Evolutionary conservation across 2,113 vertebrate genomes (phyloP).

Genomic region (Gulo gulo): DNA sequence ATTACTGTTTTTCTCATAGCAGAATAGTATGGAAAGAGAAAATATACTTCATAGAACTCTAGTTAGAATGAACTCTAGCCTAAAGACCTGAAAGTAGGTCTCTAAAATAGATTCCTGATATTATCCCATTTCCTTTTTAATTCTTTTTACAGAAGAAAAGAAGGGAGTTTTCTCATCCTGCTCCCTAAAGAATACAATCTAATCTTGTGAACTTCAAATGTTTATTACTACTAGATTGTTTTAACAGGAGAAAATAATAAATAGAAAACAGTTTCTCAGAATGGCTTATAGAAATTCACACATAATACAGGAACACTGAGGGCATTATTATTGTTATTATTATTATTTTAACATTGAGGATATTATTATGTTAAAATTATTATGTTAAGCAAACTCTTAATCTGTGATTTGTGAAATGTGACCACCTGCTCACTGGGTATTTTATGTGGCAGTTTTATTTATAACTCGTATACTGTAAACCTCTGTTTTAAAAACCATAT

Average conservation of each 20-base stretch:
- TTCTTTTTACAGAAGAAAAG: background rate
- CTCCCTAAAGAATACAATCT: background rate
- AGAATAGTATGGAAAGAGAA: background rate
- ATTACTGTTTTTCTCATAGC: background rate
- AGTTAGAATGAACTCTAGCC: background rate
- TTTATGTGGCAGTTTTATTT: background rate
- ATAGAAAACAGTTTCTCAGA: background rate
- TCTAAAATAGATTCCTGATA: background rate
- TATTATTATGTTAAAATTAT: background rate
- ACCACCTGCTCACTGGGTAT: background rate
- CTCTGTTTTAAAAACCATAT: background rate
- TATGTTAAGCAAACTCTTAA: slow-evolving; percentile 17
- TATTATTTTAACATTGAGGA: background rate
- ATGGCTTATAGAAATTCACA: background rate
- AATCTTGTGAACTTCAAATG: background rate
- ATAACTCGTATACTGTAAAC: background rate
- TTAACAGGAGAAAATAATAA: background rate
- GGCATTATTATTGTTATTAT: background rate
- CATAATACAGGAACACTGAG: background rate
- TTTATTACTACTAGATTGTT: background rate
- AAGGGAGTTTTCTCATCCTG: background rate
- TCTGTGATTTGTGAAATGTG: slow-evolving; percentile 11
- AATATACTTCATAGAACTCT: background rate
- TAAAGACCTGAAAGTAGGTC: background rate
- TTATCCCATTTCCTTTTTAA: background rate